Percentiles rank a stretch among this genome's conserved stretches.
Conservation (phyloP, 2,888 invertebrate genomes). For the Chironomus tentans region DNA sequence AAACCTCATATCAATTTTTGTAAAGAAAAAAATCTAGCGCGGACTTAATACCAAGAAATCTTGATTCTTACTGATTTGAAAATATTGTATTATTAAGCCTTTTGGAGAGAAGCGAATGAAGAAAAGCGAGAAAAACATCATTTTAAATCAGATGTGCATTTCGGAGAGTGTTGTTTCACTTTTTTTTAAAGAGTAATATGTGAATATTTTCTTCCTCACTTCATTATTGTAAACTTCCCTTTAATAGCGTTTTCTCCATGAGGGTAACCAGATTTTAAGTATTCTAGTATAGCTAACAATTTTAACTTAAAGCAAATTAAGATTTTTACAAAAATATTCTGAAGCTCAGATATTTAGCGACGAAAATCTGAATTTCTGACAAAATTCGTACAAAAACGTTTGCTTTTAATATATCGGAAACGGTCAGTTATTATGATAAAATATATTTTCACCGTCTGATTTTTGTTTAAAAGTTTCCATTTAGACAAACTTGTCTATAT, state of each 20-base stretch:
- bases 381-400: neutral
- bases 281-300: neutral
- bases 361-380: too few species aligned
- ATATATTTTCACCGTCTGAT: neutral
- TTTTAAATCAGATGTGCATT: constrained; percentile 19
- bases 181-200: too few species aligned
- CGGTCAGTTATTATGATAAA: neutral
- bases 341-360: too few species aligned
- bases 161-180: neutral
- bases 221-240: neutral
- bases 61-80: constrained; percentile 13
- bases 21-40: neutral
- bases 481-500: too few species aligned
- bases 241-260: neutral
- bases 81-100: neutral
- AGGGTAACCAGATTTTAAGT: neutral
- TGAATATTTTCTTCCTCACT: neutral
- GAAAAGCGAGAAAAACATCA: neutral
- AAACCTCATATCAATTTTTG: neutral
- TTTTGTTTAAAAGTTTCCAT: neutral
- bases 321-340: too few species aligned
- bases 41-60: neutral
- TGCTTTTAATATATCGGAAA: neutral
- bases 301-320: too few species aligned
- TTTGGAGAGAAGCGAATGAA: neutral